Evolutionary conservation across 2,797 vertebrate species (phyloP).

Genomic region (Columba guinea): DNA sequence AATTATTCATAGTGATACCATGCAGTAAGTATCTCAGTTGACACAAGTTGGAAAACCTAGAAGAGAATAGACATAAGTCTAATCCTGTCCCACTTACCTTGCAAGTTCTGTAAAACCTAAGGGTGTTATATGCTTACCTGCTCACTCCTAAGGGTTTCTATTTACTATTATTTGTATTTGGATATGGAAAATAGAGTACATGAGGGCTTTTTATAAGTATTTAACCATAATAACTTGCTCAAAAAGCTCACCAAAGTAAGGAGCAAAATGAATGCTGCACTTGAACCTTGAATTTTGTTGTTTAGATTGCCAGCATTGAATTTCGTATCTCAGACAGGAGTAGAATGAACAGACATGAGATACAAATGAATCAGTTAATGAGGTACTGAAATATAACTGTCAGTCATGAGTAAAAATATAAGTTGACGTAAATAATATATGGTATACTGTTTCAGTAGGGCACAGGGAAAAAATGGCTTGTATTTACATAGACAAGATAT

Average conservation of each 20-base stretch:
- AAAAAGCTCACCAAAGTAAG: background rate
- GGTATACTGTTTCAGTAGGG: background rate
- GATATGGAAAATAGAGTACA: background rate
- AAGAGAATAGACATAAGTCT: background rate
- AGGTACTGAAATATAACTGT: background rate
- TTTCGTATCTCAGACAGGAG: background rate
- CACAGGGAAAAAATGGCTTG: background rate
- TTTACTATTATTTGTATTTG: background rate
- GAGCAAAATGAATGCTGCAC: background rate
- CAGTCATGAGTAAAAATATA: background rate
- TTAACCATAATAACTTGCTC: background rate
- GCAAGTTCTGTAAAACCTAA: background rate
- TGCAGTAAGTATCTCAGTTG: background rate
- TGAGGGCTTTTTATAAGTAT: background rate
- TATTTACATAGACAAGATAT: background rate
- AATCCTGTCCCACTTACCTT: background rate
- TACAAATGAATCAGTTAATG: background rate
- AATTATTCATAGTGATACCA: background rate
- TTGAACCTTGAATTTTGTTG: background rate
- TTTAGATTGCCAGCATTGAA: background rate
- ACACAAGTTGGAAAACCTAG: background rate
- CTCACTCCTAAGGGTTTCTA: background rate
- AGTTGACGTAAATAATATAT: background rate
- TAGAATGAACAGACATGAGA: background rate
- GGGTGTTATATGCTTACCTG: background rate